Base-by-base conservation (phyloP, 2,888 invertebrate species). In the Colostygia pectinataria region DNA sequence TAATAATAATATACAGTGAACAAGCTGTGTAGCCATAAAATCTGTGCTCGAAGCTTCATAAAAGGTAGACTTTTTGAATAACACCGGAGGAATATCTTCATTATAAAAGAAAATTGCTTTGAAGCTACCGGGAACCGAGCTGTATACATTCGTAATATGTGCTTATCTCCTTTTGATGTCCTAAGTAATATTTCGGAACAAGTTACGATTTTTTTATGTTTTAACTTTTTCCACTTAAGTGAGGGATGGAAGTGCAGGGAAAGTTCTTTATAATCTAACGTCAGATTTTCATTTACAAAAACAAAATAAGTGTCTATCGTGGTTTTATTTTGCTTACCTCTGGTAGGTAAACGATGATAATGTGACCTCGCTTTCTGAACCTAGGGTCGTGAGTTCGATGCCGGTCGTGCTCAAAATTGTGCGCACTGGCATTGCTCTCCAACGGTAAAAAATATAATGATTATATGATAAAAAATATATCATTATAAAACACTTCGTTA, bases 81-180 rank as follows among this genome's bases (percentile, higher is more conserved):
- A 57, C 63, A 62, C 46, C 54, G 54, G 57, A 62, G 51, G 53
- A 56, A 67, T 68, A 65, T 68, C 65, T 65, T 68, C 63, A 71
- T 70, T 74, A 66, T 59, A 53, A 56, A 66, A 62, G 62, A 67
- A 50, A 68, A 69, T 70, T 71, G 65, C 65, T 66, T 66, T 56
- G 49, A 54, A 62, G 43, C 25, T 25, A 9, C 23, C 51, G 52
- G 43, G 40, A 27, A 29, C 44, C 32, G 41, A 38, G 34, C 39
- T 31, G 32, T 33, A 25, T 42, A 45, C 37, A 51, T 51, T 41
- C 14, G 34, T 47, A 36, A 47, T 47, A 37, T 49, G 48, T 56
- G 48, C 48, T 51, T 51, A 48, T 51, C 39, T 51, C 38, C 40
- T 23, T 25, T 36, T 49, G 27, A 40, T 36, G 34, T 14, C 4